Evolutionary conservation across 2,888 invertebrate genomes (phyloP).

Genomic region (Gibbula magus): DNA sequence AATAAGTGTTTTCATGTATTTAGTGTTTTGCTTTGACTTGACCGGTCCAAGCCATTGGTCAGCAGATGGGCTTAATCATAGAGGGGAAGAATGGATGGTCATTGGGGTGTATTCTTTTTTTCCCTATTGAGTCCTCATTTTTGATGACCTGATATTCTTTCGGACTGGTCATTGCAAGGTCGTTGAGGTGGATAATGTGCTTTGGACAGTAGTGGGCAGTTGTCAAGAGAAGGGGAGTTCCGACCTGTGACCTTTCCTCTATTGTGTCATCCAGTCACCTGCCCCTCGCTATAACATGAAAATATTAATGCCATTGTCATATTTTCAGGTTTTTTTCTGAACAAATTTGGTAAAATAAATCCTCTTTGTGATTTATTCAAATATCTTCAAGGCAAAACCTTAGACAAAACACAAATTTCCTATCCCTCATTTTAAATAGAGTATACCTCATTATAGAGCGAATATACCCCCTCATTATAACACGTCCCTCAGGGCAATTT

Average conservation of each 20-base stretch:
- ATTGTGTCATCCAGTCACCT: neutral
- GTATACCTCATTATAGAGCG: neutral
- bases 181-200: neutral
- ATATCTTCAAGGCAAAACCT: no score
- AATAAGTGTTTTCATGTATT: conserved; percentile 21
- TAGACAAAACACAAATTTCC: no score
- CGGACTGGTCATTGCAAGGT: conserved; percentile 4
- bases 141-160: conserved; percentile 6
- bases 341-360: no score
- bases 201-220: neutral
- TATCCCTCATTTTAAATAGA: no score
- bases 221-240: neutral
- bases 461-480: neutral
- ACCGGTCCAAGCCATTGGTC: neutral
- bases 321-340: no score
- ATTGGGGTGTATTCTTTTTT: neutral
- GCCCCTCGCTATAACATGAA: no score
- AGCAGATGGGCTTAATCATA: conserved; percentile 6
- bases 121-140: neutral
- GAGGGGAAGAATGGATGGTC: neutral
- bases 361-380: no score
- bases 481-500: neutral
- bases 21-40: conserved; percentile 19
- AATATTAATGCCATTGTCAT: no score
- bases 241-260: conserved; percentile 8